A percentile compares a stretch with the other conserved stretches of the same genome.
Evolutionary conservation across 2,113 vertebrate genomes (phyloP).

Genomic region (Cryptotis parvus): DNA sequence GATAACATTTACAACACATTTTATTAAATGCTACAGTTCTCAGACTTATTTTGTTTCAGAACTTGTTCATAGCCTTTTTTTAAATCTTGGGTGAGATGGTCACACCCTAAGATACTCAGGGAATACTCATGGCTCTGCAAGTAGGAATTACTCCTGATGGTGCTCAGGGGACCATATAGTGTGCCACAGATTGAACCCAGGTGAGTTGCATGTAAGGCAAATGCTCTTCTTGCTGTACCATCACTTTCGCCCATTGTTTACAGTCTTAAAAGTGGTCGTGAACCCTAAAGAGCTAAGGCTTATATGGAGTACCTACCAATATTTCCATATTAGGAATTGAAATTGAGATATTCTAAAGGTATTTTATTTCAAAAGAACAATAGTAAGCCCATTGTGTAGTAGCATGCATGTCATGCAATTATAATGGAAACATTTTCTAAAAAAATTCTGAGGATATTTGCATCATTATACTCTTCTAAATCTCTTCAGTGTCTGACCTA

Average conservation of each 20-base stretch:
- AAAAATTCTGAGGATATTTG: neutral
- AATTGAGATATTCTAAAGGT: neutral
- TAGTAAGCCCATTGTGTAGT: neutral
- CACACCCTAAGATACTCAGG: no score
- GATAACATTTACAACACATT: neutral
- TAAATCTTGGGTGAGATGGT: no score
- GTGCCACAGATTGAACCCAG: no score
- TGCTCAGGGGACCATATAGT: no score
- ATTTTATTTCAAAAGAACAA: neutral
- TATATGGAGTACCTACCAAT: neutral
- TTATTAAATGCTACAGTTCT: neutral
- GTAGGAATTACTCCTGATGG: no score
- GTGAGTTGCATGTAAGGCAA: no score
- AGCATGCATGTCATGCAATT: neutral
- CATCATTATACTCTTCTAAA: neutral
- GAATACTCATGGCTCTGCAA: no score
- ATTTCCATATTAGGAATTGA: neutral
- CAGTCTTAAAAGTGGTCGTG: slow-evolving; percentile 19
- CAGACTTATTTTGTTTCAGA: neutral
- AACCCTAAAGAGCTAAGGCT: neutral
- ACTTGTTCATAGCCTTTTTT: neutral
- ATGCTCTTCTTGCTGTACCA: no score
- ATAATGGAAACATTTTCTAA: slow-evolving; percentile 41
- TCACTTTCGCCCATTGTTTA: neutral
- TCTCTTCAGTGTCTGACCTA: neutral